These are phyloP conservation scores for Eupithecia inturbata DNA, from an alignment of 2,888 invertebrate genomes.

Conservation along the genomic window DNA sequence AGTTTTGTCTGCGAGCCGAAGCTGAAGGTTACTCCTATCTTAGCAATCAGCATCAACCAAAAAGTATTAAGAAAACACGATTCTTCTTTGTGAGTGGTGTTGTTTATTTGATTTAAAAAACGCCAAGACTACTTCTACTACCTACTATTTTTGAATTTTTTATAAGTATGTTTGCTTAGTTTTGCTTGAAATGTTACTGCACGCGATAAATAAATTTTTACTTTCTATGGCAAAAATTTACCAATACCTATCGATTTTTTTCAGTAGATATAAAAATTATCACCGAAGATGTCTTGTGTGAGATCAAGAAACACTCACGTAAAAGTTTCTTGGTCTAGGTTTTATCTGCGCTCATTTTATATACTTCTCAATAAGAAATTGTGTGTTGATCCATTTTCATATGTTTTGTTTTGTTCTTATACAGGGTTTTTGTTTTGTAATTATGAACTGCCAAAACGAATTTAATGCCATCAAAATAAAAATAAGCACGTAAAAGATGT, in stretches of 20 bases:
- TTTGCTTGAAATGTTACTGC: not conserved
- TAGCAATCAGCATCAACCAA: not conserved
- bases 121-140: not conserved
- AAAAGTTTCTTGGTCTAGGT: not conserved
- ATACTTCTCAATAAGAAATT: not conserved
- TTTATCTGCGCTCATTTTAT: not conserved
- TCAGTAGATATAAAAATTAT: not conserved
- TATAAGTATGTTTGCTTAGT: not conserved
- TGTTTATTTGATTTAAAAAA: not conserved
- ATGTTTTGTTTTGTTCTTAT: not conserved
- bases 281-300: not conserved
- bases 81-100: not conserved
- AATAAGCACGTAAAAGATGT: not conserved
- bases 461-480: constrained; percentile 7
- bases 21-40: too few species aligned
- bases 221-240: not conserved
- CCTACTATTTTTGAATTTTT: not conserved
- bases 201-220: not conserved
- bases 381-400: not conserved
- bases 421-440: not conserved
- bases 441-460: constrained; percentile 4
- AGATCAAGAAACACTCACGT: too few species aligned
- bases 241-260: not conserved
- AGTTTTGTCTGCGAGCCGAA: too few species aligned
- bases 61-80: not conserved